phyloP scores from a whole-genome alignment of 2,113 vertebrate species.

The Prunella fulvescens region DNA sequence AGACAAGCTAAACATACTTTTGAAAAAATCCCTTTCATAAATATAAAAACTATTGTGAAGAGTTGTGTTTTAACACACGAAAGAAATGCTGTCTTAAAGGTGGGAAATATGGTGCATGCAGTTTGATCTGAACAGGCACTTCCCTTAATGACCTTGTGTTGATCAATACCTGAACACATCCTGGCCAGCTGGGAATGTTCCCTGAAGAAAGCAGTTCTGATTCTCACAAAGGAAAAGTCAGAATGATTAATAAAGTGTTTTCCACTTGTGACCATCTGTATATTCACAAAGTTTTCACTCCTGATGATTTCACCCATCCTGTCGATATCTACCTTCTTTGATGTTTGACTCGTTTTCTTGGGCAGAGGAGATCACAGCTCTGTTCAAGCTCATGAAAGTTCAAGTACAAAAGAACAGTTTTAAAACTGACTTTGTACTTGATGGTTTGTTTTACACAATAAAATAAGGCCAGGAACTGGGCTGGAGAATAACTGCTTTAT shows the following conservation, averaged over 20 bases:
- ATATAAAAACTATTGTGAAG: background rate
- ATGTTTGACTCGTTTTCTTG: constrained; percentile 31
- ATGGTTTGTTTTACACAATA: background rate
- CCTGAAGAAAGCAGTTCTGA: background rate
- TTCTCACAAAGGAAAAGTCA: constrained; percentile 4
- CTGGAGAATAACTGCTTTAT: background rate
- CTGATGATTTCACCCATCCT: constrained; percentile 42
- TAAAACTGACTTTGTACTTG: background rate
- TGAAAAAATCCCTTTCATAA: background rate
- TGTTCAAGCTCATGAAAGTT: constrained; percentile 3
- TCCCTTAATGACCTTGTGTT: background rate
- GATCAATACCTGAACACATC: background rate
- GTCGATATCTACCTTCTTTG: constrained; percentile 44
- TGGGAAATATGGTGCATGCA: accelerated
- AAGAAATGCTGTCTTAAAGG: background rate
- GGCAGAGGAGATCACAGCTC: constrained; percentile 13
- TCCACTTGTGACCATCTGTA: constrained; percentile 49
- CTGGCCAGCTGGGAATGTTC: background rate
- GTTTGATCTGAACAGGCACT: background rate
- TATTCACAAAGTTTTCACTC: constrained; percentile 36
- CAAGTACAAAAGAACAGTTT: background rate
- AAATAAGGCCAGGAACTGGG: background rate
- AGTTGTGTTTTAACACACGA: background rate
- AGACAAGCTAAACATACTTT: background rate
- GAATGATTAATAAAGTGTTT: constrained; percentile 47